Evolutionary conservation across 2,113 vertebrate genomes (phyloP), one percentile per base, ranked within the genome.

Genomic region (Cervus canadensis): DNA sequence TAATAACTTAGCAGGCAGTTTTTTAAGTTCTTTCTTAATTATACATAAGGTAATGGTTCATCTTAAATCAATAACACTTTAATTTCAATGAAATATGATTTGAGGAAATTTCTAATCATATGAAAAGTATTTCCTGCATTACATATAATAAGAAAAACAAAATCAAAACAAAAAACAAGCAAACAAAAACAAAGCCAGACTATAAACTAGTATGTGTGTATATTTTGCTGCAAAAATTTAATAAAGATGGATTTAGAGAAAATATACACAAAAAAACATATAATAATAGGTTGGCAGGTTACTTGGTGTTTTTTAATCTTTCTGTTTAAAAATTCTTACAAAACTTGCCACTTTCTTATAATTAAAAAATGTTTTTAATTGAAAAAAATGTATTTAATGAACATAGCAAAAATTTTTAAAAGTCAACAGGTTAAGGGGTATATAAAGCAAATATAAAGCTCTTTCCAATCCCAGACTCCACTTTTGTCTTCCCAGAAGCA

Each of bases 81-180:
- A 28, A 16, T 97, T 95, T 89, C n/a, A 59, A n/a, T 78, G 40
- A 93, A 96, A 87, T 78, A 91, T 23, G 54, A 91, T 79, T 87
- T 40, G 76, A 92, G 43, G 43, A 95, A 50, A 78, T 91, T 59
- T 74, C 33, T 93, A 84, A 91, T 78, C 13, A 78, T 21, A 67
- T 23, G 26, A 30, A 57, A 93, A 50, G 6, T 50, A 57, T 40
- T 83, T 89, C 11, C 40, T 95, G 83, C 93, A 1, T 92, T 62
- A 92, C 26, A 95, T 40, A 45, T 79, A 19, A 57, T 59, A 33
- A 83, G n/a, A 30, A 50, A 74, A 89, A 79, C 19, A 56, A 45
- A 16, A 54, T 48, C 36, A 28, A 71, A 93, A 50, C 36, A 50
- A 56, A 59, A 82, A 50, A 57, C 17, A 91, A 30, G 40, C 78